Base-by-base conservation (phyloP, 2,797 vertebrate genomes). In the Onychomys leucogaster region DNA sequence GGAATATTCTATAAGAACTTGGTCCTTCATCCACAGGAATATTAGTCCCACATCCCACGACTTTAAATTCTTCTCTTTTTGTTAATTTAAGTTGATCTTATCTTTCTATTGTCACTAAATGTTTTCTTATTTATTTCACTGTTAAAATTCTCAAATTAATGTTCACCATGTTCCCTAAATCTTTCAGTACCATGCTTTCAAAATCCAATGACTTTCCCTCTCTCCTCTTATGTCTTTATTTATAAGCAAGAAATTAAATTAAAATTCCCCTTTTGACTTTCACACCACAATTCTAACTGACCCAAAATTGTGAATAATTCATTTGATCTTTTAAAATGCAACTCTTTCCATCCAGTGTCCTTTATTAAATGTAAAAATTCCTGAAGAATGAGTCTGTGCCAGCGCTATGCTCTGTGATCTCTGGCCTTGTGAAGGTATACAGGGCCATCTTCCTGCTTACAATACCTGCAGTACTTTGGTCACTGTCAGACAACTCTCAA, bases 101-200 rank as follows among this genome's bases (percentile, higher is more conserved):
- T 78, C 71, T 89, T 92, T 88, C 63, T 89, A 34, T 92, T 92
- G 63, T 27, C 37, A 73, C 67, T 87, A 87, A 87, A 91, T 17
- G 4, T 46, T 92, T 91, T 95, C 75, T 89, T 94, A 41, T 83
- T 96, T 69, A 63, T 83, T 89, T 95, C 34, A 71, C 11, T 77
- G 57, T 94, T 61, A 83, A 91, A 88, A 13, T 95, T 94, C 61
- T 85, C 57, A 96, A 91, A 90, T 41, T 27, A 57, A 77, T 9
- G 29, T 8, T 2, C 49, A 90, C 76, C 46, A 73, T 80, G 87
- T 95, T 97, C 49, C 90, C 84, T 78, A 93, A 92, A 63, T 93
- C 23, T 92, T 88, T 2, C 46, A 21, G 37, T 65, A 6, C 13
- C 23, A 83, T 27, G 78, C 32, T 93, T 93, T 96, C 78, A 96